Base-by-base conservation (phyloP, 2,113 vertebrate species). In the Entelurus aequoreus region DNA sequence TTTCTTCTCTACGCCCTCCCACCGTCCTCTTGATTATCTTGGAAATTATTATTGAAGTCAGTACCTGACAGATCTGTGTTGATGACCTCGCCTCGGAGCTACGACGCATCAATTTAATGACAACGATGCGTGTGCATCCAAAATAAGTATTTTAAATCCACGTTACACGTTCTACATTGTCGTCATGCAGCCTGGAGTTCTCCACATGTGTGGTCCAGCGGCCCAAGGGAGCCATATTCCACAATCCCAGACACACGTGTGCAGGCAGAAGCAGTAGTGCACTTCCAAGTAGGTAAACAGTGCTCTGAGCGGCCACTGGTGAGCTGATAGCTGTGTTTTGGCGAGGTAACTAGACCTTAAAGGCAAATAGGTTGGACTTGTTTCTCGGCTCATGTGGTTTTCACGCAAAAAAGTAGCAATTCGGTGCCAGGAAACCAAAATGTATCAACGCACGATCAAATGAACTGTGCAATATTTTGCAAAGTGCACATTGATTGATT, bases 121-220 rank as follows among this genome's bases (percentile, higher is more conserved):
- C 28, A 63, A 28, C 37, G 5, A 4, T 63, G 4, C 14, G 51
- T 54, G 8, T 35, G 6, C 44, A 6, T 36, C 2, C 50, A 21
- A 66, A 51, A 48, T 16, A 50, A 35, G 28, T 38, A 0, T 8
- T 72, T 74, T 40, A 72, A 67, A 48, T 73, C 46, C 66, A 54
- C 48, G 8, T 75, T 66, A 73, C 48, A 63, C 46, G 13, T 46
- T 46, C 42, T 46, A 65, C 44, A 52, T 61, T 72, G 66, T 65
- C 65, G 60, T 72, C 54, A 53, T 37, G 55, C 48, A 79, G 58
- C 72, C 72, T 70, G 64, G 65, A 80, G 69, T 83, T 87, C 71
- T 87, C 88, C 77, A 84, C 90, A 88, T 91, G 90, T 92, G 90
- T 92, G 90, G 90, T 91, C 90, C 69, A 37, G 16, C 19, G 55